Base-by-base conservation (phyloP, 1,140 invertebrate genomes). In the Achroia grisella region DNA sequence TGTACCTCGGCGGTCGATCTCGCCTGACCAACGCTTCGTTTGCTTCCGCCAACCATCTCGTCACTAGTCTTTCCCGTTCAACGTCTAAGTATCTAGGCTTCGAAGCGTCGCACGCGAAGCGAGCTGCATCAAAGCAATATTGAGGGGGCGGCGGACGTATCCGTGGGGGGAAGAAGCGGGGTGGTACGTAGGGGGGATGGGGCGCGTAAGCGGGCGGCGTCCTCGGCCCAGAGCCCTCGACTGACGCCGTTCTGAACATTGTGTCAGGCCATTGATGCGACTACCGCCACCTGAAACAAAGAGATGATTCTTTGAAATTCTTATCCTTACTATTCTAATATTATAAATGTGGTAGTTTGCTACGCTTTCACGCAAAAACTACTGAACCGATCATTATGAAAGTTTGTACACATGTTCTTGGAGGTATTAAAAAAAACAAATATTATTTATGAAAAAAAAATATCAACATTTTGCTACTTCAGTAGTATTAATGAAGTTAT, bases 91-190 rank as follows among this genome's bases (percentile, higher is more conserved):
- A 87, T 27, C 85, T 45, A 4, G 84, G 84, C 32, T 84, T 77
- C 11, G 81, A 82, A 11, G 79, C 76, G 43, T 87, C 85, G 54
- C 79, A 80, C 35, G 81, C 83, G 72, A 87, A 87, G 32, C 82
- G 72, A 0, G 85, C 85, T 3, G 85, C 85, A 49, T 87, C 85
- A 63, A 87, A 87, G 62, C 84, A 86, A 61, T 87, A 85, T 33
- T 86, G 82, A 3, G 82, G 83, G 30, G 78, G 82, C 10, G 81
- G 85, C 0, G 75, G 75, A 1, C 77, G 64, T 40, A 85, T 77
- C 15, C 83, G 64, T 5, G 81, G 78, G 11, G 81, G 82, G 53
- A 78, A 83, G 59, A 81, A 72, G 13, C 76, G 72, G 11, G 75
- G 74, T 9, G 76, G 74, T 31, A 63, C 62, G 62, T 74, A 75